These are phyloP conservation scores for Drosophila orena DNA, from an alignment of 1,140 invertebrate genomes.

Conservation along the genomic window DNA sequence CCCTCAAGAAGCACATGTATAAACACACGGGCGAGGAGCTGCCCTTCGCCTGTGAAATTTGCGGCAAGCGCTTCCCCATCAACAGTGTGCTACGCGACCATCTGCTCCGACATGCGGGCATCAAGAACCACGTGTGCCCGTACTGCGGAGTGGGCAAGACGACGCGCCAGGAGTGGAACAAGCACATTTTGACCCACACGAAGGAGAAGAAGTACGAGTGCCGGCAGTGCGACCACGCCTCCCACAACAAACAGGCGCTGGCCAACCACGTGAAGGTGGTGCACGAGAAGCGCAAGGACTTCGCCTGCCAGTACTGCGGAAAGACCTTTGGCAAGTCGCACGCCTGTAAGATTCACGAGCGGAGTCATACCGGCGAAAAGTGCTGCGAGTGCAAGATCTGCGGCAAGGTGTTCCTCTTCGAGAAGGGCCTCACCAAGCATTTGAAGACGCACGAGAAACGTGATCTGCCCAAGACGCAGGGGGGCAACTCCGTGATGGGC, in stretches of 20 bases:
- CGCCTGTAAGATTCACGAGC: slow-evolving; percentile 80
- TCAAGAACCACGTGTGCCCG: slow-evolving; percentile 80
- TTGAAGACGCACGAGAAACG: slow-evolving; percentile 78
- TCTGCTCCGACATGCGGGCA: slow-evolving; percentile 77
- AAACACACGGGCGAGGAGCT: slow-evolving; percentile 86
- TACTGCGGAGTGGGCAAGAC: slow-evolving; percentile 81
- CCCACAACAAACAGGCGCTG: slow-evolving; percentile 75
- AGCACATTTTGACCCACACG: slow-evolving; percentile 79
- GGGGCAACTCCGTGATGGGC: slow-evolving; percentile 46
- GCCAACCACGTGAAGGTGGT: slow-evolving; percentile 78
- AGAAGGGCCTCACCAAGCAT: slow-evolving; percentile 74
- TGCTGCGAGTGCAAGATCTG: slow-evolving; percentile 81
- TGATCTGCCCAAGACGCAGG: slow-evolving; percentile 60
- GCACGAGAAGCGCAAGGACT: slow-evolving; percentile 81
- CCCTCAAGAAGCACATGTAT: slow-evolving; percentile 86
- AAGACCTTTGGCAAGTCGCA: slow-evolving; percentile 81
- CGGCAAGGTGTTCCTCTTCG: slow-evolving; percentile 74
- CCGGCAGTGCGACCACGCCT: slow-evolving; percentile 75
- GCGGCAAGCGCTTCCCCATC: slow-evolving; percentile 84
- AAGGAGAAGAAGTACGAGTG: slow-evolving; percentile 80
- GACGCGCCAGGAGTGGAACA: slow-evolving; percentile 78
- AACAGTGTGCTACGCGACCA: slow-evolving; percentile 77
- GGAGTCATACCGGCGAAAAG: slow-evolving; percentile 85
- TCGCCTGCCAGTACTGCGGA: slow-evolving; percentile 78
- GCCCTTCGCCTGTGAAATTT: slow-evolving; percentile 87